Evolutionary conservation across 2,797 vertebrate species (phyloP).

Genomic region (Scolopax rusticola): DNA sequence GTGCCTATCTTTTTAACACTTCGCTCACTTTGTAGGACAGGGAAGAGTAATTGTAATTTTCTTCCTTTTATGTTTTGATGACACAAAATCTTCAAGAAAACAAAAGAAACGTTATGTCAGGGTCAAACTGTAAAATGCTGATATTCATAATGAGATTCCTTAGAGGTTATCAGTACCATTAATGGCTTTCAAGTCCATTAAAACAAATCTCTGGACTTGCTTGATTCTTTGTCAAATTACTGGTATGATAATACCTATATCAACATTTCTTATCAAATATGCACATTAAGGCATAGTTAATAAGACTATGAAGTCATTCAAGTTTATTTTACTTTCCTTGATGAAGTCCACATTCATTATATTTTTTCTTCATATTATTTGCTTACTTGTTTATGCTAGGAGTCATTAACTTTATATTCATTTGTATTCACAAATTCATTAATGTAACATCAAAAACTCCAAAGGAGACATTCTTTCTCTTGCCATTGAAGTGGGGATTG

Average conservation of each 20-base stretch:
- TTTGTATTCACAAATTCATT: not conserved
- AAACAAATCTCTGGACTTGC: not conserved
- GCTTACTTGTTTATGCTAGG: not conserved
- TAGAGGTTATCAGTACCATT: not conserved
- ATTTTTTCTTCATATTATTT: not conserved
- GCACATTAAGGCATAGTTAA: not conserved
- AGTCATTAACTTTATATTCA: not conserved
- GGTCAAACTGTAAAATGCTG: not conserved
- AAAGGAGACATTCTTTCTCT: not conserved
- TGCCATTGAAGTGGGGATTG: not conserved
- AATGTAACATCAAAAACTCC: not conserved
- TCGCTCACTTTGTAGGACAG: not conserved
- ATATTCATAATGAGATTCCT: not conserved
- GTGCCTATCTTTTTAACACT: not conserved
- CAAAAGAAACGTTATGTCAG: not conserved
- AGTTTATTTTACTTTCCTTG: not conserved
- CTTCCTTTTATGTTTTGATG: not conserved
- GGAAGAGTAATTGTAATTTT: not conserved
- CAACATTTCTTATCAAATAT: not conserved
- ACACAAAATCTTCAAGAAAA: not conserved
- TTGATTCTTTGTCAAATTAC: not conserved
- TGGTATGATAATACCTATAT: rapidly evolving
- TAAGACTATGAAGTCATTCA: not conserved
- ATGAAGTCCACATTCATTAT: not conserved
- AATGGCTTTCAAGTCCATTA: not conserved